A percentile compares a stretch with the other conserved stretches of the same genome.
These are phyloP conservation scores for Drosophila nr. perissopoda DNA, from an alignment of 2,888 invertebrate species.

Conservation along the genomic window DNA sequence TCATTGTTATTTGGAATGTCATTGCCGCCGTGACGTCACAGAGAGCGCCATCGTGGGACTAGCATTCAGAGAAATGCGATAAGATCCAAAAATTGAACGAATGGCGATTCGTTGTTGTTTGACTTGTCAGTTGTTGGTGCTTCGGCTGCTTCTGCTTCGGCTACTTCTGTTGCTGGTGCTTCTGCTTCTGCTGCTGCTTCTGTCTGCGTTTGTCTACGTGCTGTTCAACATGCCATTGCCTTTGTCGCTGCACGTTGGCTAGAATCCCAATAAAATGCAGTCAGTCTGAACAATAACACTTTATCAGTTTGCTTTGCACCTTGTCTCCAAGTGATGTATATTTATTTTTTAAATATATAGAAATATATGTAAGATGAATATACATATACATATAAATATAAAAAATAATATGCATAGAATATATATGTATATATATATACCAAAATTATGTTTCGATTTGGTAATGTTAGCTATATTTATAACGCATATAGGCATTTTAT, in stretches of 20 bases:
- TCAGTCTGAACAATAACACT: conserved; percentile 7
- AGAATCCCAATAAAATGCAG: conserved; percentile 22
- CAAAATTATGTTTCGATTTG: background rate
- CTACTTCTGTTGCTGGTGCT: conserved; percentile 5
- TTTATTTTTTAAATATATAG: background rate
- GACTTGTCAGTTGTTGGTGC: conserved; percentile 23
- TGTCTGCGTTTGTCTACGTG: conserved; percentile 55
- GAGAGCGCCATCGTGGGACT: conserved; percentile 15
- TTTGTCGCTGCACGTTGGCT: conserved; percentile 37
- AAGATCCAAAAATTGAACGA: conserved; percentile 24
- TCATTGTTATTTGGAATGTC: conserved; percentile 44
- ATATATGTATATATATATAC: background rate
- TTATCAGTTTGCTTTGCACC: conserved; percentile 11
- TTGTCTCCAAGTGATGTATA: background rate
- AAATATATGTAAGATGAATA: background rate
- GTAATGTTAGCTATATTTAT: background rate
- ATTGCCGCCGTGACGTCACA: conserved; percentile 50
- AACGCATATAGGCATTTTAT: background rate
- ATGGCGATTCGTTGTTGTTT: conserved; percentile 13
- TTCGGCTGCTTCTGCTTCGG: conserved; percentile 11
- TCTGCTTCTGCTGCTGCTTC: conserved; percentile 11
- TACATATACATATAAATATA: conserved; percentile 18
- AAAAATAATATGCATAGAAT: background rate
- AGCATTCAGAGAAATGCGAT: conserved; percentile 13
- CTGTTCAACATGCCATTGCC: conserved; percentile 36